Percentiles rank a stretch among this genome's conserved stretches.
Evolutionary conservation across 2,888 invertebrate species (phyloP).

Genomic region (Ichneumoninae sp.): DNA sequence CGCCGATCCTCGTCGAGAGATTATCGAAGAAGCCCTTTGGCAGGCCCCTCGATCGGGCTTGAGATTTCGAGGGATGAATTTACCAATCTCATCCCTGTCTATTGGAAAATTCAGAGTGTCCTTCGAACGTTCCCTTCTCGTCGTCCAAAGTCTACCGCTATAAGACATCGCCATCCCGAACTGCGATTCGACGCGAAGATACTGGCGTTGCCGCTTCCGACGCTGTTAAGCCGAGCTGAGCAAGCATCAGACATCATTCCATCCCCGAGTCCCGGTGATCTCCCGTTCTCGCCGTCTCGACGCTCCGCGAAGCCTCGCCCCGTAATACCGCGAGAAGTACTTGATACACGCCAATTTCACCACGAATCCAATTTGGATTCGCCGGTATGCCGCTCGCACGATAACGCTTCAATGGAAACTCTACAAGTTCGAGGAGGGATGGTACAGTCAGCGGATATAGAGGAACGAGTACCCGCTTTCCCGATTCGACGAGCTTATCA

Average conservation of each 20-base stretch:
- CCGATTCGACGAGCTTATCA: conserved; percentile 51
- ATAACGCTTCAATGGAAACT: conserved; percentile 63
- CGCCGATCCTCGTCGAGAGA: not conserved
- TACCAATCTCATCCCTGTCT: conserved; percentile 45
- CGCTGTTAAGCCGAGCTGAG: conserved; percentile 45
- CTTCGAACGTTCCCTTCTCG: not conserved
- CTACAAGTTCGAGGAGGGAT: conserved; percentile 13
- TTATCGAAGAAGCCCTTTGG: conserved; percentile 4
- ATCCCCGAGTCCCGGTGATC: not conserved
- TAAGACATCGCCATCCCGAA: not conserved
- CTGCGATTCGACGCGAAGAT: conserved; percentile 11
- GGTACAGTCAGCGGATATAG: conserved; percentile 2
- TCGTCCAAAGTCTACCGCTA: not conserved
- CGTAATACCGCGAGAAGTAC: conserved; percentile 44
- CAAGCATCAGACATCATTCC: conserved; percentile 47
- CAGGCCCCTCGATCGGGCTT: not conserved
- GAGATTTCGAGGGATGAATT: conserved; percentile 41
- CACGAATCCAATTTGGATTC: conserved; percentile 60
- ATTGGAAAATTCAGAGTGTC: conserved; percentile 23
- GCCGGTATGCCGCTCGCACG: conserved; percentile 55
- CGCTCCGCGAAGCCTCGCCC: conserved; percentile 1
- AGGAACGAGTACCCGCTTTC: conserved; percentile 23
- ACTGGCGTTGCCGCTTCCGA: not conserved
- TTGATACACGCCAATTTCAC: conserved; percentile 59
- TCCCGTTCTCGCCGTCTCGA: conserved; percentile 14